Evolutionary conservation across 2,113 vertebrate genomes (phyloP), one percentile per base, ranked within the genome.

Genomic region (Ifrita kowaldi): DNA sequence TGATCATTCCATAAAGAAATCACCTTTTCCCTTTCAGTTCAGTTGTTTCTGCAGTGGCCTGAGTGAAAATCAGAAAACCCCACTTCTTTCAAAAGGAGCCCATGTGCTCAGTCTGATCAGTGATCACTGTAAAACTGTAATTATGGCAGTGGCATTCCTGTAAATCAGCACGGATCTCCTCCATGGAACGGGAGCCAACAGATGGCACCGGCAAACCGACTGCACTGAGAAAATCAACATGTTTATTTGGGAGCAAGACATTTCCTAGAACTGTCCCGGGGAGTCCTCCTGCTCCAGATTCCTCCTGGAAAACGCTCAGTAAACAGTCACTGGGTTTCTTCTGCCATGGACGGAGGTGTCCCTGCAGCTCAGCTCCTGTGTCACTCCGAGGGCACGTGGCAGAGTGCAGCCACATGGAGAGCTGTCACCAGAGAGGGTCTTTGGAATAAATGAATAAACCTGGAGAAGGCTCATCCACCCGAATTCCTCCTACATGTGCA

Each of bases 301-400:
- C 84, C 90, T 79, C 69, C 70, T 60, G 81, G 92, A 87, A 50
- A 68, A 15, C 8, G 42, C 68, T 35, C 65, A 2, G 6, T 9
- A 8, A 35, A 30, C 47, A 19, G 3, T 8, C 35, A 0, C 79
- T 5, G 77, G 37, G 5, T 9, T 65, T 2, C 1, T 37, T 5
- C 47, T 65, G 82, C 82, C 30, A 32, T 0, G 33, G 82, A 23
- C 3, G 15, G 49, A 9, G 17, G 2, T 0, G 19, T 18, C 82
- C 63, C 3, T 3, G 24, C 18, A 24, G 14, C 30, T 3, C 0
- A 0, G 78, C 3, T 50, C 59, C 37, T 0, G 1, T 0, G 33
- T 5, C 7, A 26, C 32, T 10, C 52, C 0, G 2, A 49, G 65
- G 79, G 47, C 59, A 22, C 21, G 0, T 0, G 30, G 42, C 64